Evolutionary conservation across 2,113 vertebrate species (phyloP).

Genomic region (Ondatra zibethicus): DNA sequence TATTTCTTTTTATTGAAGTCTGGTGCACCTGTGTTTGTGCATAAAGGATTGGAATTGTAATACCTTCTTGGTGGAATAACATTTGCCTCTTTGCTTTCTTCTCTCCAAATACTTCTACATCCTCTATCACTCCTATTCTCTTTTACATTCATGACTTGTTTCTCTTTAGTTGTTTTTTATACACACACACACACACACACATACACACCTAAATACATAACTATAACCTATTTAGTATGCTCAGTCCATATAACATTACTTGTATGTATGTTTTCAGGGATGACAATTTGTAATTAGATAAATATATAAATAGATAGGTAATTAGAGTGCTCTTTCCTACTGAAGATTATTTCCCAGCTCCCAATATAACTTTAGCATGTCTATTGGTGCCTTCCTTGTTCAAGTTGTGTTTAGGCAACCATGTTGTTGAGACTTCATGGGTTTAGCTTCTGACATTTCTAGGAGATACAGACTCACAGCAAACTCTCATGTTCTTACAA

Average conservation of each 20-base stretch:
- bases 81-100: background rate
- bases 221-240: background rate
- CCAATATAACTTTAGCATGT: background rate
- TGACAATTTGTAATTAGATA: background rate
- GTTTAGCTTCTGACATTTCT: background rate
- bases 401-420: background rate
- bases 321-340: background rate
- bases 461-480: background rate
- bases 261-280: background rate
- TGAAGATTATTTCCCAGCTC: background rate
- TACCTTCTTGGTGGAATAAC: background rate
- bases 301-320: background rate
- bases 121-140: background rate
- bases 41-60: background rate
- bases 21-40: background rate
- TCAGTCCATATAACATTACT: background rate
- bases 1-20: background rate
- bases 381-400: background rate
- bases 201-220: background rate
- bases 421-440: background rate
- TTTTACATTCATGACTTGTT: background rate
- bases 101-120: background rate
- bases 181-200: background rate
- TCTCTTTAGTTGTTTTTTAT: background rate
- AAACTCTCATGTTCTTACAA: background rate